A percentile compares a stretch with the other conserved stretches of the same genome.
phyloP scores from a whole-genome alignment of 2,113 vertebrate genomes.

The Zosterops hypoxanthus region DNA sequence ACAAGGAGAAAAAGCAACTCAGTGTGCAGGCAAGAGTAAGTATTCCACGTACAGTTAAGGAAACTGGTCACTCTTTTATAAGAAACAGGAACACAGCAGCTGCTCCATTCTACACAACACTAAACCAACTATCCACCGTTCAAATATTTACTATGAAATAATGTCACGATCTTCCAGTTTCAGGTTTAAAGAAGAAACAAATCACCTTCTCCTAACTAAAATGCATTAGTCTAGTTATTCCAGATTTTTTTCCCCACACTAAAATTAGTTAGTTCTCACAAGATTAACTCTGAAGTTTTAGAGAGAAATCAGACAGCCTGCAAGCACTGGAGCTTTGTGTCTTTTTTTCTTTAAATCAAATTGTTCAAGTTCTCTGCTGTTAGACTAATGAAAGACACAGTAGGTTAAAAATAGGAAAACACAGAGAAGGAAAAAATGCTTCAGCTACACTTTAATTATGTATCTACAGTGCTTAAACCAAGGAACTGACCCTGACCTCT shows the following conservation, averaged over 20 bases:
- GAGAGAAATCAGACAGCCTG: not conserved
- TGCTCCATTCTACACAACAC: not conserved
- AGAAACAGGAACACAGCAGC: not conserved
- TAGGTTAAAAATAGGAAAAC: not conserved
- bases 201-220: not conserved
- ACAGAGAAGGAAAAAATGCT: not conserved
- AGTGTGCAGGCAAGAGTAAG: not conserved
- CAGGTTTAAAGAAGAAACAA: not conserved
- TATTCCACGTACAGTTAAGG: not conserved
- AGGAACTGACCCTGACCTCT: slow-evolving; percentile 42
- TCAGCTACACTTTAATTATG: slow-evolving; percentile 52
- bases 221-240: not conserved
- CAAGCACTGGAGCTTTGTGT: not conserved
- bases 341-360: not conserved
- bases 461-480: slow-evolving; percentile 45
- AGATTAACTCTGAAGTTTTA: not conserved
- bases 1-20: not conserved
- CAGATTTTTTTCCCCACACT: not conserved
- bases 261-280: not conserved
- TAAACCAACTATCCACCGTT: not conserved
- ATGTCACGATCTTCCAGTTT: not conserved
- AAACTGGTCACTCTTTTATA: not conserved
- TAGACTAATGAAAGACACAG: not conserved
- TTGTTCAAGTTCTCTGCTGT: not conserved
- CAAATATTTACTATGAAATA: not conserved